Conservation (phyloP, 1,140 invertebrate genomes). For the Tigriopus japonicus region DNA sequence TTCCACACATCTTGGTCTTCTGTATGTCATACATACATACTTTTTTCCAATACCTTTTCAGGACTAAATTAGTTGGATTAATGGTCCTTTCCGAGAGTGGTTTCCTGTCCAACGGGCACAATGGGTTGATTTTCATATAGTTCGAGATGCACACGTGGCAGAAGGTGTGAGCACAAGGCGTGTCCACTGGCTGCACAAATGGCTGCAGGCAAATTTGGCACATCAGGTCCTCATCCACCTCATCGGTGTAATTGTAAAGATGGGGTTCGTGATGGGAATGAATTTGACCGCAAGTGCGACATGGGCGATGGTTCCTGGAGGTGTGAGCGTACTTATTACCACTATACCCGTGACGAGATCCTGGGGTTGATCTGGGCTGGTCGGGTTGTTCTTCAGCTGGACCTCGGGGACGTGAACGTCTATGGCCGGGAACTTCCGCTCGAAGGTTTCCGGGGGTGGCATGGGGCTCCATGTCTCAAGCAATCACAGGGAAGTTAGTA, state of each 20-base stretch:
- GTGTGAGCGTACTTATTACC: constrained; percentile 1
- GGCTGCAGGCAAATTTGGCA: constrained; percentile 32
- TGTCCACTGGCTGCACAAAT: constrained; percentile 26
- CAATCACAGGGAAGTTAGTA: too few relatives aligned
- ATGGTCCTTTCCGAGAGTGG: constrained; percentile 21
- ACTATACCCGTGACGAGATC: too few relatives aligned
- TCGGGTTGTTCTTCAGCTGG: too few relatives aligned
- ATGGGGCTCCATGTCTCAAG: too few relatives aligned
- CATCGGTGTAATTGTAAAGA: constrained; percentile 31
- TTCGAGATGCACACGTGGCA: constrained; percentile 26
- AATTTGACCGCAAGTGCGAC: constrained; percentile 28
- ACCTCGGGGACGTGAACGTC: too few relatives aligned
- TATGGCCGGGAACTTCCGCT: too few relatives aligned
- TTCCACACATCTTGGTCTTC: too few relatives aligned
- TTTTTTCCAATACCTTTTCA: constrained; percentile 20
- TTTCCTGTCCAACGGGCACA: constrained; percentile 22
- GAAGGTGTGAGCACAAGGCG: constrained; percentile 34
- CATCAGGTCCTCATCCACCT: constrained; percentile 33
- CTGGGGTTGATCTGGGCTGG: too few relatives aligned
- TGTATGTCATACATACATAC: too few relatives aligned
- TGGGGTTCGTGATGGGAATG: constrained; percentile 30
- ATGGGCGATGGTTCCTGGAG: constrained; percentile 15
- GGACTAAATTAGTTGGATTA: constrained; percentile 23
- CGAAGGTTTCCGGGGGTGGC: too few relatives aligned
- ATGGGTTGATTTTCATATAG: constrained; percentile 19